phyloP scores from a whole-genome alignment of 1,140 invertebrate genomes.

The Steinernema khuongi region DNA sequence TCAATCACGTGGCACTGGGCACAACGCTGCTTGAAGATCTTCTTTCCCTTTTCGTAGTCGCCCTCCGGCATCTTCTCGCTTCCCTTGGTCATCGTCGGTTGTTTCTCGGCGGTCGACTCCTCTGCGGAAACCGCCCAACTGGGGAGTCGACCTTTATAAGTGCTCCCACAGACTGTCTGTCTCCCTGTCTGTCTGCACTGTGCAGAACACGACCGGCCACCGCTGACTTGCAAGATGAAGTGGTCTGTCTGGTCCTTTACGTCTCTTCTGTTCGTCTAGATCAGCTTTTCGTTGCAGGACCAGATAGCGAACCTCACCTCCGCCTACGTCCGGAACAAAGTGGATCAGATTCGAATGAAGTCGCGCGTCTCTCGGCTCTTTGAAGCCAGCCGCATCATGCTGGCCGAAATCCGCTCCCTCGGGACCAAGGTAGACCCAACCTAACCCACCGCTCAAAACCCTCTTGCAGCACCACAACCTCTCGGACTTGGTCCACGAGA shows the following conservation, averaged over 20 bases:
- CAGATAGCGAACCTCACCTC: background rate
- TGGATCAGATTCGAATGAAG: background rate
- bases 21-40: slow-evolving; percentile 87
- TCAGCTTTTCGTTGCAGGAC: background rate
- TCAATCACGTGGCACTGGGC: slow-evolving; percentile 92
- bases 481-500: background rate
- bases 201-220: too few relatives aligned
- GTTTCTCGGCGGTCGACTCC: too few relatives aligned
- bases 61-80: slow-evolving; percentile 62
- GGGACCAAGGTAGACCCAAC: background rate
- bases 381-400: background rate
- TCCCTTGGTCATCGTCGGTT: slow-evolving; percentile 15
- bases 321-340: background rate
- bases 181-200: too few relatives aligned
- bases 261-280: background rate
- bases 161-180: too few relatives aligned
- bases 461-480: slow-evolving; percentile 31
- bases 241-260: background rate
- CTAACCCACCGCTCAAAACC: background rate
- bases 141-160: too few relatives aligned
- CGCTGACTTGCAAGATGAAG: background rate
- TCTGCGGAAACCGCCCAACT: too few relatives aligned
- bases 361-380: background rate
- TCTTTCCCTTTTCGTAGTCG: slow-evolving; percentile 91
- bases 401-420: background rate